Base-by-base conservation (phyloP, 2,113 vertebrate species). In the Neodon shergylaensis region DNA sequence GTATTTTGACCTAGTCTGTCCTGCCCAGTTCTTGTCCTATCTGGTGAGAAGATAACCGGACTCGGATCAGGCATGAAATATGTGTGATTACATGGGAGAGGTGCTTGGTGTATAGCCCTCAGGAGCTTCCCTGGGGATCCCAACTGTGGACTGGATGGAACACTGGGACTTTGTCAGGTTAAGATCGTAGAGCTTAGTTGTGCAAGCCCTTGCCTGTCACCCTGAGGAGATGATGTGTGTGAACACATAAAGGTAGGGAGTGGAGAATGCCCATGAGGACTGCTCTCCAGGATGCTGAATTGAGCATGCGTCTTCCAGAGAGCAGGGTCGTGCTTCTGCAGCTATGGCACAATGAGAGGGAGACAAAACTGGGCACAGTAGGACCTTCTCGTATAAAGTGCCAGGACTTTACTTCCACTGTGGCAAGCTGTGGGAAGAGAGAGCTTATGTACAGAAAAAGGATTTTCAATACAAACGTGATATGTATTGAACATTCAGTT, bases 21-120 rank as follows among this genome's bases (percentile, higher is more conserved):
- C 44, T 58, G 33, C 36, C 68, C n/a, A 21, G 1, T 6, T 65
- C n/a, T 7, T 65, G 1, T 21, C 0, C 0, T 52, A 22, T 36
- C 39, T 54, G 63, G 36, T 33, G 24, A 52, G 63, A 90, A 54
- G 22, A 36, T 39, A n/a, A 2, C 4, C n/a, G 24, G 42, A n/a
- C 1, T 21, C 31, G 21, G 24, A 0, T 8, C 2, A 66, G 44
- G 39, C 11, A 8, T 4, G 70, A 19, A 39, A 8, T 82, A 22
- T 47, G 19, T 36, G 49, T 58, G 42, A 81, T 49, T 39, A 0
- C 22, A 47, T 16, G n/a, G 49, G 42, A 63, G 74, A n/a, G 58
- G 19, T 7, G 1, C 13, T 5, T 7, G 11, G n/a, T 13, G 3
- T 4, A 24, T 36, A 39, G 4, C 0, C 7, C 65, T 3, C 2